Conservation (phyloP, 2,888 invertebrate genomes). For the Drosophila neonasuta region DNA sequence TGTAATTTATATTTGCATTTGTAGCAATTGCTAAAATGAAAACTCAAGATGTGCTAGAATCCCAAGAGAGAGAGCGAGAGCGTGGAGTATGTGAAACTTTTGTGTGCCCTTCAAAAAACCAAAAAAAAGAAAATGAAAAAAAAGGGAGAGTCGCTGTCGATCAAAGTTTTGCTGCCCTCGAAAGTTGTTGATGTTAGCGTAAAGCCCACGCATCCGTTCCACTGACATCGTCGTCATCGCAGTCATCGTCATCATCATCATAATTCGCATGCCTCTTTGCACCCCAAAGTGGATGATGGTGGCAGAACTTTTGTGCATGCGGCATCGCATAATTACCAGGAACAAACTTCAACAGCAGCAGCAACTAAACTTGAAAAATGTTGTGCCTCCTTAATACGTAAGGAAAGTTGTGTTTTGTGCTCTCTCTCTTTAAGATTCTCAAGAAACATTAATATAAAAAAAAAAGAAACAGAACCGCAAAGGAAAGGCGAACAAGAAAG, state of each 20-base stretch:
- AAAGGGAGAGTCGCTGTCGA: constrained; percentile 32
- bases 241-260: constrained; percentile 52
- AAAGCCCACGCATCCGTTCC: not conserved
- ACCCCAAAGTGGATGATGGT: constrained; percentile 35
- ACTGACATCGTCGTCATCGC: constrained; percentile 4
- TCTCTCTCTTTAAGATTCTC: constrained; percentile 39
- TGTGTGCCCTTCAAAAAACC: not conserved
- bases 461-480: constrained; percentile 43
- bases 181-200: constrained; percentile 32
- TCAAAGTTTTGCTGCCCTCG: constrained; percentile 36
- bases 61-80: not conserved
- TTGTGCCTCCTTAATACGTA: constrained; percentile 24
- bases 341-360: constrained; percentile 54
- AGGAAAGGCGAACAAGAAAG: constrained; percentile 5
- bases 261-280: constrained; percentile 68
- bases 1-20: constrained; percentile 13
- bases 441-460: constrained; percentile 37
- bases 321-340: constrained; percentile 69
- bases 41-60: not conserved
- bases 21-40: not conserved
- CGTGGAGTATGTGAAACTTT: not conserved
- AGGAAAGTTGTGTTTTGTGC: constrained; percentile 27
- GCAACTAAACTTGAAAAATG: constrained; percentile 63
- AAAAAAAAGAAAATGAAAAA: not conserved
- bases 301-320: constrained; percentile 63